A percentile compares a stretch with the other conserved stretches of the same genome.
Evolutionary conservation across 2,888 invertebrate species (phyloP).

Genomic region (Mesochorus sp.): DNA sequence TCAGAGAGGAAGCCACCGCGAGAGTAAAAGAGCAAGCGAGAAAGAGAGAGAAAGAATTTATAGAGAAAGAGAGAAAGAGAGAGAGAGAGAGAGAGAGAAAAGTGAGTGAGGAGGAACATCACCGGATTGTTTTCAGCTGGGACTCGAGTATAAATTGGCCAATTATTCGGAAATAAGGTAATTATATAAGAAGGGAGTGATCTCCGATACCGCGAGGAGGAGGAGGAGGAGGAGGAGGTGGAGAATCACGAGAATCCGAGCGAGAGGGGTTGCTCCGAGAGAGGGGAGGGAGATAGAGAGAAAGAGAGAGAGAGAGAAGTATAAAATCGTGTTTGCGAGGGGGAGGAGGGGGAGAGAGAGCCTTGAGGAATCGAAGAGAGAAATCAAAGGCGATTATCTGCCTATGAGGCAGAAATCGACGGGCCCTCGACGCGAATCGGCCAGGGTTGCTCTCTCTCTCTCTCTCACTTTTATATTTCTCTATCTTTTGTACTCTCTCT

Average conservation of each 20-base stretch:
- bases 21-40: conserved; percentile 48
- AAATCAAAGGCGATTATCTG: conserved; percentile 82
- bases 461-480: conserved; percentile 37
- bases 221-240: conserved; percentile 69
- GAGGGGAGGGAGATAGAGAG: conserved; percentile 74
- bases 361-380: conserved; percentile 80
- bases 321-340: conserved; percentile 54
- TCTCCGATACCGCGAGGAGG: conserved; percentile 77
- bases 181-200: conserved; percentile 82
- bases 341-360: conserved; percentile 50
- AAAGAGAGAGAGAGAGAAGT: conserved; percentile 53
- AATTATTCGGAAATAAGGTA: conserved; percentile 82
- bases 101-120: conserved; percentile 65
- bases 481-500: conserved; percentile 12
- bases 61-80: conserved; percentile 47
- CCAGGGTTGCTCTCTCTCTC: conserved; percentile 51
- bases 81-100: conserved; percentile 51
- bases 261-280: conserved; percentile 58
- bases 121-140: conserved; percentile 81
- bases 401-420: conserved; percentile 80
- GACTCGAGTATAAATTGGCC: conserved; percentile 82
- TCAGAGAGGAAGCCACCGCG: conserved; percentile 64
- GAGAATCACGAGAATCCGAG: conserved; percentile 65
- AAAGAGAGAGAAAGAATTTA: conserved; percentile 50
- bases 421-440: conserved; percentile 64